phyloP scores from a whole-genome alignment of 1,140 invertebrate species.

The Aphelinus atriplicis region DNA sequence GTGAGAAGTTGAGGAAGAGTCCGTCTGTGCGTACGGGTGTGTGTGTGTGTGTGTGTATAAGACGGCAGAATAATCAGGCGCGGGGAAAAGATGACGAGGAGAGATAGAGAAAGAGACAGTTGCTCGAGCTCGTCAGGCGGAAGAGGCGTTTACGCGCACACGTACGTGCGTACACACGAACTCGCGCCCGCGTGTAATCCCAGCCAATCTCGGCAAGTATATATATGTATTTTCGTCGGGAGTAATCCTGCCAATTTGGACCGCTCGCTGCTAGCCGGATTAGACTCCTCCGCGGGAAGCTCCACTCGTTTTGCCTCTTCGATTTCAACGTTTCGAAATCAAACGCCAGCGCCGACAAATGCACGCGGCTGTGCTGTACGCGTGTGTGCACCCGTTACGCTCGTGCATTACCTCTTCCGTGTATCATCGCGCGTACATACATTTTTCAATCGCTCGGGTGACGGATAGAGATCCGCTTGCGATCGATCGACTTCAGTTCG shows the following conservation, averaged over 20 bases:
- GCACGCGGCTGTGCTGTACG: too few species aligned
- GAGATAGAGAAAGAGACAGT: constrained; percentile 40
- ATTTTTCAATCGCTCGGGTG: too few species aligned
- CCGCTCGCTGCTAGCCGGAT: constrained; percentile 45
- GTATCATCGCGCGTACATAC: too few species aligned
- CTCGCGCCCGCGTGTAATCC: constrained; percentile 41
- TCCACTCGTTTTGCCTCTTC: constrained; percentile 43
- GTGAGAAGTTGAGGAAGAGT: too few species aligned
- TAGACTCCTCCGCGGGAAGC: constrained; percentile 32
- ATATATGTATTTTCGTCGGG: constrained; percentile 34
- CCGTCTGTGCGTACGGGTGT: too few species aligned
- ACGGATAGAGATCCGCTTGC: too few species aligned
- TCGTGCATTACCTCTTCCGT: too few species aligned
- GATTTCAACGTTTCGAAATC: constrained; percentile 30
- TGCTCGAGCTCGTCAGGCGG: constrained; percentile 46
- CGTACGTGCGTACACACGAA: too few species aligned
- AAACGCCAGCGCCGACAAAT: neutral
- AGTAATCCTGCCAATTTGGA: constrained; percentile 52
- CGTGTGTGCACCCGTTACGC: too few species aligned
- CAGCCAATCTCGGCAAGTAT: constrained; percentile 42
- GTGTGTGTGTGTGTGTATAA: too few species aligned
- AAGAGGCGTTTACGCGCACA: constrained; percentile 39
- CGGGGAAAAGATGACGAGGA: constrained; percentile 32
- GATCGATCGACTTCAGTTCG: too few species aligned
- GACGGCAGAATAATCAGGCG: too few species aligned